Evolutionary conservation across 1,140 invertebrate genomes (phyloP), one percentile per base, ranked within the genome.

Genomic region (Tenebrio molitor): DNA sequence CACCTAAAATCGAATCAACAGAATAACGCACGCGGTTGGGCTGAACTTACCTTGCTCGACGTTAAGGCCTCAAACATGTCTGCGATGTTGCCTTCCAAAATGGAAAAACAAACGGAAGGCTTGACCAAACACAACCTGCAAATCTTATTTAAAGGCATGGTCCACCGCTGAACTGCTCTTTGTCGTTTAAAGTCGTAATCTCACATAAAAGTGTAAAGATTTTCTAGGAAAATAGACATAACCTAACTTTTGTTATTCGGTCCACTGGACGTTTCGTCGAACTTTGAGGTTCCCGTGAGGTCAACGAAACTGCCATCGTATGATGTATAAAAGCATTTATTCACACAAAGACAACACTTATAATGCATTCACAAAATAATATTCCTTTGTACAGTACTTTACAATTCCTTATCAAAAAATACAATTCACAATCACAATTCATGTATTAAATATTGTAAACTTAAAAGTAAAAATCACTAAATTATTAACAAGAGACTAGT

Each of bases 281-380:
- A 29, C n/a, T 29, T 10, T 23, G 25, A 23, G 29, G 19, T 17
- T n/a, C n/a, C n/a, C n/a, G n/a, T n/a, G n/a, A n/a, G n/a, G n/a
- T n/a, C n/a, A n/a, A n/a, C n/a, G n/a, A n/a, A n/a, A n/a, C n/a
- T n/a, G n/a, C n/a, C n/a, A n/a, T n/a, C n/a, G n/a, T n/a, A n/a
- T 65, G 41, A 42, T 33, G 72, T 77, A 77, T 73, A 75, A 76
- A 78, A 78, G 73, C 70, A 71, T 77, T 76, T 74, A 75, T 77
- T 79, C 75, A 79, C 78, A 78, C 74, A 69, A 74, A 71, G 46
- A 79, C 72, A 77, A 76, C 70, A 71, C 70, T 66, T 70, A 75
- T 75, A 73, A 78, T 76, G 80, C 80, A 79, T 81, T 80, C 77
- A 81, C 76, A 80, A 81, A 81, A 80, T 80, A 81, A 79, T 76